These are phyloP conservation scores for Ispidina picta DNA, from an alignment of 2,797 vertebrate species.

Conservation along the genomic window DNA sequence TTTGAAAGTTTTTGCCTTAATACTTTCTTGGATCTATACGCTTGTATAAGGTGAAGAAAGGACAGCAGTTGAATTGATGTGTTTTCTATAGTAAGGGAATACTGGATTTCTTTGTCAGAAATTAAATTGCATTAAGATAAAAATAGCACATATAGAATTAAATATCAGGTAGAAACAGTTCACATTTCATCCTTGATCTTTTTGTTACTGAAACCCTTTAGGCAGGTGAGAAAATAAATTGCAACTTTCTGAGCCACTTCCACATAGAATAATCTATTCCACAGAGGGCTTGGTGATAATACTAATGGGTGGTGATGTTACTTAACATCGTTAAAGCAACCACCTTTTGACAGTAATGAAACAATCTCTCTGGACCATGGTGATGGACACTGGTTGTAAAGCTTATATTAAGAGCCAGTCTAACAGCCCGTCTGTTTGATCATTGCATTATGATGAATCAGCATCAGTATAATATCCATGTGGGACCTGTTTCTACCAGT, in stretches of 20 bases:
- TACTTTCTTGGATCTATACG: not conserved
- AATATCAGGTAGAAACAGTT: not conserved
- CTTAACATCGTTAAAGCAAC: not conserved
- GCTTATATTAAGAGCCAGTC: not conserved
- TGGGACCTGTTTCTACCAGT: rapidly evolving
- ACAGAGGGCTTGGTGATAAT: not conserved
- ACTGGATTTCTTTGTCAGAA: not conserved
- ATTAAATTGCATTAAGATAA: not conserved
- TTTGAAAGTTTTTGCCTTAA: not conserved
- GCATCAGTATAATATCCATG: not conserved
- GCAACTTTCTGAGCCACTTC: not conserved
- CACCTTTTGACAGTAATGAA: not conserved
- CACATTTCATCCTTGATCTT: not conserved
- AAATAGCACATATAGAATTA: not conserved
- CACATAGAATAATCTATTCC: not conserved
- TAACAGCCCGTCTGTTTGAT: not conserved
- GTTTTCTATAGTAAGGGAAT: not conserved
- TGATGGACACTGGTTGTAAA: not conserved
- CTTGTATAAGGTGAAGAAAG: not conserved
- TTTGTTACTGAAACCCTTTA: not conserved
- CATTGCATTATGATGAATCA: not conserved
- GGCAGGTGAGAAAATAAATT: not conserved
- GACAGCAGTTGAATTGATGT: not conserved
- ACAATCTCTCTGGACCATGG: not conserved
- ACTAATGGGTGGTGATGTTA: not conserved